A percentile compares a stretch with the other conserved stretches of the same genome.
Evolutionary conservation across 2,113 vertebrate species (phyloP).

Genomic region (Heliornis fulica): DNA sequence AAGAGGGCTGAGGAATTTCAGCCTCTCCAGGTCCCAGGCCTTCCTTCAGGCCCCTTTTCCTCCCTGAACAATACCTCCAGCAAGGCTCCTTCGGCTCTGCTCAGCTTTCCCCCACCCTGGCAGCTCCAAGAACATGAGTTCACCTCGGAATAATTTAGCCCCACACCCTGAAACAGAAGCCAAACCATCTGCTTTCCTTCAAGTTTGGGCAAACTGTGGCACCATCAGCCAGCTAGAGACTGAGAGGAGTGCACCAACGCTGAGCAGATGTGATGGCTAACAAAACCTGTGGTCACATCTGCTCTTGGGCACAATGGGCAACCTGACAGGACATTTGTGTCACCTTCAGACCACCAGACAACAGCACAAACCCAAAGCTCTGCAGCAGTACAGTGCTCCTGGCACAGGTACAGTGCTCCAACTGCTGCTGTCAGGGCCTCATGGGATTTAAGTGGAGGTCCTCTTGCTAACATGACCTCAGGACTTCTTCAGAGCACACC

Average conservation of each 20-base stretch:
- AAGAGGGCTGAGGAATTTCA: background rate
- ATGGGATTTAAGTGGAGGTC: background rate
- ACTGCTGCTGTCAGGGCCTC: rapidly evolving
- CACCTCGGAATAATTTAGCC: background rate
- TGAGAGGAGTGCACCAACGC: background rate
- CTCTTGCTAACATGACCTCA: background rate
- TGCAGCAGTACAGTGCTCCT: background rate
- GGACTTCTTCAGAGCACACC: background rate
- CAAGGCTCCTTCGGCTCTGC: background rate
- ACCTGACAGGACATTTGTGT: background rate
- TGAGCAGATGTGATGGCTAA: background rate
- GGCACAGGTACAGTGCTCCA: rapidly evolving
- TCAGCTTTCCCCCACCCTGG: background rate
- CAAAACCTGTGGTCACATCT: rapidly evolving
- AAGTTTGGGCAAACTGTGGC: background rate
- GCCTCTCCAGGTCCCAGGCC: background rate
- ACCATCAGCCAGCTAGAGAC: rapidly evolving
- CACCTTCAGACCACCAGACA: background rate
- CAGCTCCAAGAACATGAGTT: background rate
- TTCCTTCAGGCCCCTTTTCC: background rate
- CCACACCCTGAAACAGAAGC: background rate
- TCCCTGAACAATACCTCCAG: too few species aligned
- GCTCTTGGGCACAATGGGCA: background rate
- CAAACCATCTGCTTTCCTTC: background rate
- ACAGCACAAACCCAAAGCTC: background rate